Percentiles rank a stretch among this genome's conserved stretches.
These are phyloP conservation scores for Lemur catta DNA, from an alignment of 2,797 vertebrate species.

Conservation along the genomic window DNA sequence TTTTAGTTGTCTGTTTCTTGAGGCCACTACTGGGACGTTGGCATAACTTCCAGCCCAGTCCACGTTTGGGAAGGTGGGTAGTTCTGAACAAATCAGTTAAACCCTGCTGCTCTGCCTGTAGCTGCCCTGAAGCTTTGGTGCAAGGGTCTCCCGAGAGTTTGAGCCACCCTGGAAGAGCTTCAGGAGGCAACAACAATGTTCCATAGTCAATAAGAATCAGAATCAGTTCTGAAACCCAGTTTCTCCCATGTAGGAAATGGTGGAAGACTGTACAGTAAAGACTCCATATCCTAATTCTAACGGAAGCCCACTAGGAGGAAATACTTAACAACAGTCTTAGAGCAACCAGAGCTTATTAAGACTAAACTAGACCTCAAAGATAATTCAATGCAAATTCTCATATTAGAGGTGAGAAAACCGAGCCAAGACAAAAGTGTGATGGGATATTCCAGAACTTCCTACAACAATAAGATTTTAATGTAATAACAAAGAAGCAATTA, in stretches of 20 bases:
- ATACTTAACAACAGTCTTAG: not conserved
- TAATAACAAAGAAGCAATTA: not conserved
- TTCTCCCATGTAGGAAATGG: not conserved
- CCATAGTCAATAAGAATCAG: not conserved
- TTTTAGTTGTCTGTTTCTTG: not conserved
- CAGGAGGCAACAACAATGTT: not conserved
- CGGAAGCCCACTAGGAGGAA: accelerated
- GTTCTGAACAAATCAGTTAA: not conserved
- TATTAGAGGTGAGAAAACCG: not conserved
- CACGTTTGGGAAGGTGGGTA: not conserved
- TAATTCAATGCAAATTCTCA: not conserved
- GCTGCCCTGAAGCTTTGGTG: not conserved
- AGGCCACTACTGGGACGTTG: not conserved
- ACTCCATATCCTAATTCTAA: not conserved
- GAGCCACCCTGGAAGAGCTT: not conserved
- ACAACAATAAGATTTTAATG: not conserved
- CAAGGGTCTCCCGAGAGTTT: not conserved
- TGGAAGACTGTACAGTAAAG: not conserved
- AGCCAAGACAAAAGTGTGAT: not conserved
- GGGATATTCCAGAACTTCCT: not conserved
- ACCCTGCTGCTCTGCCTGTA: not conserved
- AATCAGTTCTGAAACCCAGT: not conserved
- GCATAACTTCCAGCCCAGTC: not conserved
- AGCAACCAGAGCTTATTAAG: not conserved
- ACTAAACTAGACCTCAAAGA: not conserved